Evolutionary conservation across 23 tunicate species (phyloP).

Genomic region (Botrylloides violaceus): DNA sequence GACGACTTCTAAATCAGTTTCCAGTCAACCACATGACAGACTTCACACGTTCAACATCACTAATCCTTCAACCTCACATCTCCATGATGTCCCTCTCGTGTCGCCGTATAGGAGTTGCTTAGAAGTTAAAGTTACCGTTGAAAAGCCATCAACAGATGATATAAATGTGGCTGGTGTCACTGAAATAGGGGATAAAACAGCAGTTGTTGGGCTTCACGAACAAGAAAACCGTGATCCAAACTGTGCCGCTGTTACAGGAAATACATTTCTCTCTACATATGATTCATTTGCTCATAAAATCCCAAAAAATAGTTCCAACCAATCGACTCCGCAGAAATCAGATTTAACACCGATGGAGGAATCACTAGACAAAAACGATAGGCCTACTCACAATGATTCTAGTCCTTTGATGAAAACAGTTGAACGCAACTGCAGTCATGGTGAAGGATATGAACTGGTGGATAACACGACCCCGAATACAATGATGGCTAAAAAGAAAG

Average conservation of each 20-base stretch:
- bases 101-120: no score
- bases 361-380: background rate
- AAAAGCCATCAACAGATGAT: no score
- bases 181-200: no score
- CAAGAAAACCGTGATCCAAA: background rate
- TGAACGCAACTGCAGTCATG: background rate
- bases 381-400: no score
- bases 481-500: slow-evolving; percentile 66
- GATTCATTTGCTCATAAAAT: background rate
- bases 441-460: slow-evolving; percentile 40
- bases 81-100: no score
- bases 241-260: background rate
- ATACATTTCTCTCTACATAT: background rate
- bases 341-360: background rate
- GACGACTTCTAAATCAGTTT: no score
- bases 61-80: no score
- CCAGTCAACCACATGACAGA: no score
- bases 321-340: background rate
- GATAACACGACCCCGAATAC: slow-evolving; percentile 69
- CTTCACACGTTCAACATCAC: no score
- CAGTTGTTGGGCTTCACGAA: background rate
- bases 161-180: no score
- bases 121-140: no score
- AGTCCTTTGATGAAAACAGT: background rate
- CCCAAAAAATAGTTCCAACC: background rate